phyloP scores from a whole-genome alignment of 1,140 invertebrate genomes.

The Dreissena polymorpha region DNA sequence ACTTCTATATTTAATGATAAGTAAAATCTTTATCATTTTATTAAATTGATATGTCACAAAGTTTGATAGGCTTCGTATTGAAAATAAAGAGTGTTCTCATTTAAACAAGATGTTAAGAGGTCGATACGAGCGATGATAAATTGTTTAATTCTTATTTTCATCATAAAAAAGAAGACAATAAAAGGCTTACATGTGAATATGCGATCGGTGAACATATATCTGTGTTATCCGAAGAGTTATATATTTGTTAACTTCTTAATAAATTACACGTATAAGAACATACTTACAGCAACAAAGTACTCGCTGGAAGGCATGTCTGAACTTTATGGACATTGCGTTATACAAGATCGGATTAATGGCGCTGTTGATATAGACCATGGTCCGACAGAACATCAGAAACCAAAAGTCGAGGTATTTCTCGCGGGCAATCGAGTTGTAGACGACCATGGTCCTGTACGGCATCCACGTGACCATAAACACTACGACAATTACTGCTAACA shows the following conservation, averaged over 20 bases:
- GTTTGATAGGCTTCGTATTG: no score
- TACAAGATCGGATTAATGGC: conserved; percentile 85
- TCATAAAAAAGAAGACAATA: no score
- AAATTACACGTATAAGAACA: not conserved
- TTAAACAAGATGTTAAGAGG: no score
- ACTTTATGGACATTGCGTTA: conserved; percentile 84
- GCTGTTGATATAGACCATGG: conserved; percentile 84
- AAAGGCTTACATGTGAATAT: no score
- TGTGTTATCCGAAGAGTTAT: no score
- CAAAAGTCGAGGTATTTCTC: conserved; percentile 83
- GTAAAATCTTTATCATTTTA: no score
- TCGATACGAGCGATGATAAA: no score
- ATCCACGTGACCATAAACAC: conserved; percentile 85
- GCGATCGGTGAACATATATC: no score
- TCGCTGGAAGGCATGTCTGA: conserved; percentile 81
- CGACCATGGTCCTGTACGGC: conserved; percentile 83
- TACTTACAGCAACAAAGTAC: conserved; percentile 70
- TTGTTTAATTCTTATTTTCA: no score
- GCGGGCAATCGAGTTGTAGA: conserved; percentile 83
- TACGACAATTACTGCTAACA: conserved; percentile 84
- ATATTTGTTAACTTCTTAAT: not conserved
- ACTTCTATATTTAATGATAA: no score
- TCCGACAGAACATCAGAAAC: conserved; percentile 85
- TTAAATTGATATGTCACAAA: no score
- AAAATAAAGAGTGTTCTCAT: no score